Evolutionary conservation across 2,888 invertebrate genomes (phyloP).

Genomic region (Drosophila mettleri): DNA sequence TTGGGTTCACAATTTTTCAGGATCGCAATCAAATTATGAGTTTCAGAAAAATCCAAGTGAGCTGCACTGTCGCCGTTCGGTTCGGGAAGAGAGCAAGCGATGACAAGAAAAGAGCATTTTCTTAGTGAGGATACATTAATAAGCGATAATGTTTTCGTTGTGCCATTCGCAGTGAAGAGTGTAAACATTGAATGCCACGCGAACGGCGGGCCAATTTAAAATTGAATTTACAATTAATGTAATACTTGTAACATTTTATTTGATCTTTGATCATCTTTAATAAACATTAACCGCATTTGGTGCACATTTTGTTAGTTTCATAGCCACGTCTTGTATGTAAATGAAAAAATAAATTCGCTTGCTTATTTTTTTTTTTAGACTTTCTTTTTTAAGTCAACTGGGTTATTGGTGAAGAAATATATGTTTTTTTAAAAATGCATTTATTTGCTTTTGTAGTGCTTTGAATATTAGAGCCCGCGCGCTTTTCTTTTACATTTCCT

Average conservation of each 20-base stretch:
- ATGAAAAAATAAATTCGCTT: too few species aligned
- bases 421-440: background rate
- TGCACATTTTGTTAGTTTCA: background rate
- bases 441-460: background rate
- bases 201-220: constrained; percentile 14
- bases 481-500: background rate
- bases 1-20: constrained; percentile 18
- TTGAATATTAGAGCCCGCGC: background rate
- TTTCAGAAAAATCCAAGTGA: constrained; percentile 28
- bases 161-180: constrained; percentile 45
- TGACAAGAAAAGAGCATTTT: constrained; percentile 49
- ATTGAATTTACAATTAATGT: constrained; percentile 4
- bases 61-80: constrained; percentile 43
- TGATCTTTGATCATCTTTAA: background rate
- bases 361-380: background rate
- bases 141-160: constrained; percentile 30
- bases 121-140: constrained; percentile 38
- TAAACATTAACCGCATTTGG: background rate
- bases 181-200: constrained; percentile 37
- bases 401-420: background rate
- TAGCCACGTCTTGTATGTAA: too few species aligned
- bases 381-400: background rate
- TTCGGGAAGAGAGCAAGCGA: constrained; percentile 32
- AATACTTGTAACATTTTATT: background rate
- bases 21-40: constrained; percentile 16